phyloP scores from a whole-genome alignment of 2,113 vertebrate species.

The Anas platyrhynchos region DNA sequence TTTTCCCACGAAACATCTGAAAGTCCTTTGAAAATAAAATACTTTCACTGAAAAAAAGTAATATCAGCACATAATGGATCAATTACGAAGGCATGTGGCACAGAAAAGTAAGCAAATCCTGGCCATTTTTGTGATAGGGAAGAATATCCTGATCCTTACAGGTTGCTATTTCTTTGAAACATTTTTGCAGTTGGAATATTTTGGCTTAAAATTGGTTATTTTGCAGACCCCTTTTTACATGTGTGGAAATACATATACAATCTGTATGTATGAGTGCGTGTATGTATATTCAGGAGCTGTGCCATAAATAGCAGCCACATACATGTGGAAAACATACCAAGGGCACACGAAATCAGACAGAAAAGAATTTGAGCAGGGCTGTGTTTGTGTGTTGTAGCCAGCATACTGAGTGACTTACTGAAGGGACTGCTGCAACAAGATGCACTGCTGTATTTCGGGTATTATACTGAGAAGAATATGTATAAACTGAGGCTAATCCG shows the following conservation, averaged over 20 bases:
- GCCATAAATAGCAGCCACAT: background rate
- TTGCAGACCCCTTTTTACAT: background rate
- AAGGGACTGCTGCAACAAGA: background rate
- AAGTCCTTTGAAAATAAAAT: background rate
- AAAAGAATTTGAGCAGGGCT: background rate
- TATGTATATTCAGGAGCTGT: background rate
- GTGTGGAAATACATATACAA: accelerated
- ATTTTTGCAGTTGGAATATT: background rate
- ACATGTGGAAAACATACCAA: background rate
- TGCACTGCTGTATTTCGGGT: background rate
- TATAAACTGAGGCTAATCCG: background rate
- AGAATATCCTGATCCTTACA: background rate
- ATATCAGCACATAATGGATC: background rate
- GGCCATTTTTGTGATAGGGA: background rate
- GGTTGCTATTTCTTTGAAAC: background rate
- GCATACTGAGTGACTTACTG: background rate
- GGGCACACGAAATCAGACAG: background rate
- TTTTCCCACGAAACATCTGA: background rate
- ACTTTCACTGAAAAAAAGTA: background rate
- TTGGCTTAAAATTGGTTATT: background rate
- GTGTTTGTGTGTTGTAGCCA: accelerated
- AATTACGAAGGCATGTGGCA: background rate
- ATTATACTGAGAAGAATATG: background rate
- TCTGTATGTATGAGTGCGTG: background rate
- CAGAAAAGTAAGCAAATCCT: background rate